Percentiles rank a stretch among this genome's conserved stretches.
These are phyloP conservation scores for Plotosus lineatus DNA, from an alignment of 2,113 vertebrate genomes.

Conservation along the genomic window DNA sequence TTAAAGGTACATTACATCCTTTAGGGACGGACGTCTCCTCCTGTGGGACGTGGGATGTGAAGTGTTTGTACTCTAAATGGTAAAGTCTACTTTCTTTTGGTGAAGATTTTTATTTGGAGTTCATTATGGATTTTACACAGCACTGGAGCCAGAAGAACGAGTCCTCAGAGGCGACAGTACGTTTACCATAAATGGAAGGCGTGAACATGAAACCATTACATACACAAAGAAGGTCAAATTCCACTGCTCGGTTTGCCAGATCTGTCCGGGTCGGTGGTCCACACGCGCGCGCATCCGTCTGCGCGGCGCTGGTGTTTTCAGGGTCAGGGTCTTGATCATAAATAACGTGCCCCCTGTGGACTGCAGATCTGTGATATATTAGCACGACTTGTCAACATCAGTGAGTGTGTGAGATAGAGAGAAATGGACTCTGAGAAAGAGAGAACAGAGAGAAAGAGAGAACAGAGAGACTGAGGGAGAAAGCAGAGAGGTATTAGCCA, in stretches of 20 bases:
- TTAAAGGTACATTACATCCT: neutral
- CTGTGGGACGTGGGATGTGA: neutral
- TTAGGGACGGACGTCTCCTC: neutral
- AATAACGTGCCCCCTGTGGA: conserved; percentile 53
- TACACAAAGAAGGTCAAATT: conserved; percentile 41
- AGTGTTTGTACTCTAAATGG: neutral
- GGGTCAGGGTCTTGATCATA: conserved; percentile 52
- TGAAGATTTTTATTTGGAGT: neutral
- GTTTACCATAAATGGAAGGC: neutral
- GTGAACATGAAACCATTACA: conserved; percentile 18
- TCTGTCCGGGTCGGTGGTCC: conserved; percentile 11
- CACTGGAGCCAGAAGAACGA: neutral
- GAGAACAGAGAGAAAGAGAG: neutral
- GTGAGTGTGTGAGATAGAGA: conserved; percentile 35
- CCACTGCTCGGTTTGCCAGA: neutral
- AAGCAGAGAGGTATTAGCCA: conserved; percentile 48
- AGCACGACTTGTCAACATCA: conserved; percentile 38
- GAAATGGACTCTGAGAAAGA: conserved; percentile 2
- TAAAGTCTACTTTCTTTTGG: neutral
- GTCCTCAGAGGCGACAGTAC: neutral
- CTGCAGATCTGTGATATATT: conserved; percentile 55
- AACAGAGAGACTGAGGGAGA: conserved; percentile 28
- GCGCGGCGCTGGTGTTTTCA: conserved; percentile 34
- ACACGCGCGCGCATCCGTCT: conserved; percentile 29
- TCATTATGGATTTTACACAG: neutral